Base-by-base conservation (phyloP, 2,113 vertebrate species). In the Acrocephalus arundinaceus region DNA sequence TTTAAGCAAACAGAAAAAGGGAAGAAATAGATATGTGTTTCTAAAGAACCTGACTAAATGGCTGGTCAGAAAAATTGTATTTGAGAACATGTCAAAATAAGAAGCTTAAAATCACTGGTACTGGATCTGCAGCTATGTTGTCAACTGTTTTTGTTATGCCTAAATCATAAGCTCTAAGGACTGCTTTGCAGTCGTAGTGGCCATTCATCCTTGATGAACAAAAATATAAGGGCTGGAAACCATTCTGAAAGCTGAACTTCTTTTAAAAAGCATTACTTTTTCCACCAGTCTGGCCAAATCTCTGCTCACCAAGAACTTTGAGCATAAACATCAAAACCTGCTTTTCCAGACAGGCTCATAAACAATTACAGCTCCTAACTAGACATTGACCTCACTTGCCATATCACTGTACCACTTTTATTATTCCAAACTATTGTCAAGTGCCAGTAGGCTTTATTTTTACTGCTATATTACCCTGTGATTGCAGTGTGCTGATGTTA, bases 321-420 rank as follows among this genome's bases (percentile, higher is more conserved):
- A 93, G 8, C 52, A 23, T 93, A 91, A 92, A 93, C 43, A 78
- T 41, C 79, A 82, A 92, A 76, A 49, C 11, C 71, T 52, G 31
- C 24, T 92, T 90, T 87, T 95, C 84, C 92, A 89, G 66, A 90
- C 27, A 33, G 70, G 73, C 41, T 83, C 24, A 0, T 95, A 95
- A 96, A 93, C 90, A 95, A 33, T 76, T 90, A 31, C 21, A 62
- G 43, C 22, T 87, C 61, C 82, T 84, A 85, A 86, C 73, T 81
- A 94, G 75, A 75, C 52, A 72, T 48, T 88, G 65, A 70, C 65
- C 55, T 91, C 73, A 86, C 67, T 94, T 93, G 45, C 79, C 67
- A 5, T 82, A 78, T 92, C 39, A 16, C 48, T 74, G n/a, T 71
- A 65, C 15, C 24, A 52, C 33, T 90, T 90, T 77, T 59, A 75